Conservation (phyloP, 2,888 invertebrate genomes). For the Byasa hedistus region DNA sequence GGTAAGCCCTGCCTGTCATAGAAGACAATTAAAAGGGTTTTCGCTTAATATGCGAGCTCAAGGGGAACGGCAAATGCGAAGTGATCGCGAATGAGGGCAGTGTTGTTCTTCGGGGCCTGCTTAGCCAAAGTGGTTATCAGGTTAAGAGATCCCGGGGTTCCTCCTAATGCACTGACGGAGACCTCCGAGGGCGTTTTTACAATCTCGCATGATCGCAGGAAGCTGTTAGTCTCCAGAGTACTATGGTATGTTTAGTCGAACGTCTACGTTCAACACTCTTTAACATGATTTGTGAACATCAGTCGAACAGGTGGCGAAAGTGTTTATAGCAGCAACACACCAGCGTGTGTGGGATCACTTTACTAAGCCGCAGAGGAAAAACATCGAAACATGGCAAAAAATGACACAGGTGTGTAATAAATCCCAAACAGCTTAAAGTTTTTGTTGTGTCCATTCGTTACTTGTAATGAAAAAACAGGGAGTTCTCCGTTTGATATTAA, state of each 20-base stretch:
- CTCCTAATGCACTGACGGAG: too few species aligned
- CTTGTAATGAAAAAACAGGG: constrained; percentile 12
- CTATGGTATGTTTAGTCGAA: constrained; percentile 66
- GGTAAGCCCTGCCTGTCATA: too few species aligned
- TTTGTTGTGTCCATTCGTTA: constrained; percentile 3
- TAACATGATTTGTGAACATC: constrained; percentile 78
- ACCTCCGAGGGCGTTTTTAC: neutral
- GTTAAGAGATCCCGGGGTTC: too few species aligned
- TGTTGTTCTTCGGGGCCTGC: too few species aligned
- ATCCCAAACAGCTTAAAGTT: constrained; percentile 8
- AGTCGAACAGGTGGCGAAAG: constrained; percentile 99
- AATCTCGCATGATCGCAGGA: constrained; percentile 39
- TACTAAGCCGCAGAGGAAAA: constrained; percentile 99
- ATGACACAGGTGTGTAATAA: constrained; percentile 88
- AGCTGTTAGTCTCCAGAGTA: constrained; percentile 55
- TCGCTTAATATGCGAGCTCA: too few species aligned
- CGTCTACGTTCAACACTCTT: constrained; percentile 52
- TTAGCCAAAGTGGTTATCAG: too few species aligned
- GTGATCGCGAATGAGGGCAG: too few species aligned
- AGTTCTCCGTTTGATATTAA: constrained; percentile 1
- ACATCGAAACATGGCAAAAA: constrained; percentile 98
- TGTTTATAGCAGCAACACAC: constrained; percentile 96
- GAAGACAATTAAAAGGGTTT: too few species aligned
- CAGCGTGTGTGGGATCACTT: constrained; percentile 99
- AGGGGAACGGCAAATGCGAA: too few species aligned